Evolutionary conservation across 2,797 vertebrate species (phyloP), one percentile per base, ranked within the genome.

Genomic region (Clamator glandarius): DNA sequence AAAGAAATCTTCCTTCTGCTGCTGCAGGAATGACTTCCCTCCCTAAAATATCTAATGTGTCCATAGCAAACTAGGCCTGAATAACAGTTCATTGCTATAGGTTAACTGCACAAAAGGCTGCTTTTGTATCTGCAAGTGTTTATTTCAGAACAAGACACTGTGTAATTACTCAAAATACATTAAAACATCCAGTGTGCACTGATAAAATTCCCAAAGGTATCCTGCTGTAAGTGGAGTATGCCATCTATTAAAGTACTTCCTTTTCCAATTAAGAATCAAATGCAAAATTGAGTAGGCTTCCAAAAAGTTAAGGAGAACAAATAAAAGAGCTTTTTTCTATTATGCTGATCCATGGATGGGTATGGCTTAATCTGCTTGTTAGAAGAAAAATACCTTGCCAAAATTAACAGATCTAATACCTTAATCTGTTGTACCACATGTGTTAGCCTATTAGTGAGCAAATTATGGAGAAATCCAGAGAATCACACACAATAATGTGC

Each of bases 321-420:
- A 89, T 16, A 81, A 50, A 78, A 87, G 62, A 75, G 23, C 16
- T 72, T 20, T 13, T 84, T 75, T 72, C 28, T 59, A 11, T 69
- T 73, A 81, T 19, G 25, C 10, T 2, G 2, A 88, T 88, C 84
- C 76, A 31, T 50, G 84, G 62, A 67, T 0, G 4, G 31, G 44
- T 51, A 76, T 36, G 68, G 69, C 16, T 33, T 92, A 73, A 86
- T 81, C 76, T 85, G 48, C 66, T 90, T 23, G 6, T 79, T 88
- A 84, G 51, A 89, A 91, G 44, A 61, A 11, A 93, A 91, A 25
- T 39, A 79, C 14, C 79, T 86, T 76, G 55, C 59, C 82, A 87
- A 86, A 88, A 94, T 69, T 79, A 91, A 91, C 52, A 61, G 61
- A 70, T 79, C 67, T 90, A 92, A 74, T 51, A 86, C 59, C n/a